phyloP scores from a whole-genome alignment of 2,797 vertebrate genomes.

The Rhinella marina region DNA sequence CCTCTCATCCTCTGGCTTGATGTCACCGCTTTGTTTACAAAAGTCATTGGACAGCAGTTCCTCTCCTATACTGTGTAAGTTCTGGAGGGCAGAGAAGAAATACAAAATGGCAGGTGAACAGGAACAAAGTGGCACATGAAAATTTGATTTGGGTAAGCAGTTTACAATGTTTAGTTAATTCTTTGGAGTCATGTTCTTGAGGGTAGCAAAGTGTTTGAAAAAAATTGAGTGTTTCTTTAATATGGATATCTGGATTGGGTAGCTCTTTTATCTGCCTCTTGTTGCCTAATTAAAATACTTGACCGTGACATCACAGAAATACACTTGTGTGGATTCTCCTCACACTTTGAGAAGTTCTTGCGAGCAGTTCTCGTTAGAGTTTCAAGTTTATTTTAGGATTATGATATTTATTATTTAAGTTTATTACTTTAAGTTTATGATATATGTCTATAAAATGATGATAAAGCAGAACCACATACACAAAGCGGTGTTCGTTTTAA shows the following conservation, averaged over 20 bases:
- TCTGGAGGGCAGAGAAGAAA: too few species aligned
- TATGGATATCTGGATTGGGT: not conserved
- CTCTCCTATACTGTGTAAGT: too few species aligned
- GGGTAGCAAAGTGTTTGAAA: too few species aligned
- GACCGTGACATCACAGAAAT: not conserved
- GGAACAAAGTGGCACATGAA: too few species aligned
- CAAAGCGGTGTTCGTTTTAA: conserved; percentile 3
- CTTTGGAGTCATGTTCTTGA: too few species aligned
- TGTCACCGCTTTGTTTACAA: too few species aligned
- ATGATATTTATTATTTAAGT: too few species aligned
- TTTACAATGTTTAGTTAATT: too few species aligned
- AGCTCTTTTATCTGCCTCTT: not conserved
- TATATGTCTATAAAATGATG: not conserved
- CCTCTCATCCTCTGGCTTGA: too few species aligned
- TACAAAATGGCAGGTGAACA: too few species aligned
- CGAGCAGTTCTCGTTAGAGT: not conserved
- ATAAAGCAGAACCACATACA: not conserved
- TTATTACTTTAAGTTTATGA: not conserved
- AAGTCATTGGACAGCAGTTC: too few species aligned
- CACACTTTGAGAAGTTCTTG: not conserved
- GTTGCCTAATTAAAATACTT: not conserved
- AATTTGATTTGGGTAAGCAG: too few species aligned
- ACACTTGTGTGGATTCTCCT: not conserved
- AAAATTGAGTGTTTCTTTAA: not conserved
- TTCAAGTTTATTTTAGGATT: not conserved